phyloP scores from a whole-genome alignment of 2,113 vertebrate genomes.

The Chinchilla lanigera region DNA sequence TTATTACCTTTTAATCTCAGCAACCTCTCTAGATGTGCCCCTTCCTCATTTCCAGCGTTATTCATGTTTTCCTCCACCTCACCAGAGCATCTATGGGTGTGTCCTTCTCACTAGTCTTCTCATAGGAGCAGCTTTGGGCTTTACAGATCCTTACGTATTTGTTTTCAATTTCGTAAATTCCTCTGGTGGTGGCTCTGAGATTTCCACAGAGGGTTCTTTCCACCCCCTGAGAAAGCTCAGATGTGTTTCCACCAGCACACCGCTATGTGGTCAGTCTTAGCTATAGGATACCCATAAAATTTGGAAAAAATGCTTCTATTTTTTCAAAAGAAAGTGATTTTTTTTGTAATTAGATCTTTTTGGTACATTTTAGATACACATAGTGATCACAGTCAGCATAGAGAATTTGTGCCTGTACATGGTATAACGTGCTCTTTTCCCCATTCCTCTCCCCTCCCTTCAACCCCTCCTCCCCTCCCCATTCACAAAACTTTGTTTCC shows the following conservation, averaged over 20 bases:
- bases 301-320: neutral
- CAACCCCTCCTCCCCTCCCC: neutral
- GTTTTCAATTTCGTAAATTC: conserved; percentile 8
- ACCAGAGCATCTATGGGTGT: neutral
- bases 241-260: neutral
- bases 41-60: neutral
- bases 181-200: neutral
- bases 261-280: neutral
- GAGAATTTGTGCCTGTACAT: neutral
- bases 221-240: neutral
- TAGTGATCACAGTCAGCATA: neutral
- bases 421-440: neutral
- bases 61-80: neutral
- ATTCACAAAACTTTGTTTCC: neutral
- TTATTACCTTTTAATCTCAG: neutral
- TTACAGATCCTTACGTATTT: neutral
- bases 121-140: neutral
- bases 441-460: neutral
- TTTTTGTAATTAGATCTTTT: neutral
- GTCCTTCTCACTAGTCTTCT: neutral
- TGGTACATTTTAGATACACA: neutral
- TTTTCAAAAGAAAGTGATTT: neutral
- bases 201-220: neutral
- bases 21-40: neutral
- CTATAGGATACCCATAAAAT: neutral